These are phyloP conservation scores for Tetranychus cinnabarinus DNA, from an alignment of 1,140 invertebrate species.

Conservation along the genomic window DNA sequence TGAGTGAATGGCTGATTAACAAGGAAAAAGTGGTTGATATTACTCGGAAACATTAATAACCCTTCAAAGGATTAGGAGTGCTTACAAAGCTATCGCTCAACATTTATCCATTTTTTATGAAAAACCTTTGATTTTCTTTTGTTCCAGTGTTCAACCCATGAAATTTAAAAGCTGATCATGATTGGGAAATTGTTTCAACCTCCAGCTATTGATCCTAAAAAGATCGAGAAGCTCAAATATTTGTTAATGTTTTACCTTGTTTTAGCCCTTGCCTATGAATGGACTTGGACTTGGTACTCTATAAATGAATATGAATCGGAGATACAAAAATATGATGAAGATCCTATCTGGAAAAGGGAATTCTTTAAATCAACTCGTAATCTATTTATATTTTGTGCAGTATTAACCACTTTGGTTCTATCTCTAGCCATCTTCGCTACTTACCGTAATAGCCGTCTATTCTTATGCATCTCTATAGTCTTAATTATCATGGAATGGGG, in stretches of 20 bases:
- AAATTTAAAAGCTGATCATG: background rate
- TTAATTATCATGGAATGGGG: background rate
- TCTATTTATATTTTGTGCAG: background rate
- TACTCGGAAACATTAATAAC: no score
- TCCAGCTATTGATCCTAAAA: background rate
- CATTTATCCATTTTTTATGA: no score
- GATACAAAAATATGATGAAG: background rate
- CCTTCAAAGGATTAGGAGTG: no score
- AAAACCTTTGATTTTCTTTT: no score
- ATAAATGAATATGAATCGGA: background rate
- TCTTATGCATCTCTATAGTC: background rate
- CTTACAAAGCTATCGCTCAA: no score
- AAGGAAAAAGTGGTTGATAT: no score
- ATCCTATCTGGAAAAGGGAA: background rate
- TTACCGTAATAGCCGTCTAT: background rate
- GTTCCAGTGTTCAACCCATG: background rate
- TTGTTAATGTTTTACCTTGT: background rate
- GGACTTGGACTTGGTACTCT: background rate
- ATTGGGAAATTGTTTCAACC: background rate
- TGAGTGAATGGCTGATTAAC: no score
- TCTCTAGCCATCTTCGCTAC: background rate
- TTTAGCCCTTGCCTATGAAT: background rate
- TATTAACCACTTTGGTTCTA: background rate
- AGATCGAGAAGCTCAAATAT: background rate
- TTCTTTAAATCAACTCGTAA: constrained; percentile 1